Evolutionary conservation across 1,140 invertebrate species (phyloP).

Genomic region (Macrotrachela quadricornifera): DNA sequence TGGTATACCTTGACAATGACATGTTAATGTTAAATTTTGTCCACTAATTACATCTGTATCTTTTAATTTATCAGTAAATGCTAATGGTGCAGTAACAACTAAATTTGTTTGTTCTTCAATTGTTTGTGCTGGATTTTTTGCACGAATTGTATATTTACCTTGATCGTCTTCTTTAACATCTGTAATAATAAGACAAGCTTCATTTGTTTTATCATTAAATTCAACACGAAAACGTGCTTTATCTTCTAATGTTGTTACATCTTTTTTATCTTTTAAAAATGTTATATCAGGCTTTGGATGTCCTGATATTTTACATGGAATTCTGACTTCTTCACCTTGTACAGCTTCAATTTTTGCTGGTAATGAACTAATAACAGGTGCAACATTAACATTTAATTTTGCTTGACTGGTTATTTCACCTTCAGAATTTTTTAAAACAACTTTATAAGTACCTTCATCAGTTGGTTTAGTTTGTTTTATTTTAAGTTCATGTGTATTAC

Average conservation of each 20-base stretch:
- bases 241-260: not conserved
- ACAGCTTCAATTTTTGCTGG: no score
- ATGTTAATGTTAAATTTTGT: not conserved
- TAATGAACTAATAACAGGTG: no score
- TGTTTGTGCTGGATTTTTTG: slow-evolving; percentile 64
- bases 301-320: slow-evolving; percentile 54
- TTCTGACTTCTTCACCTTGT: slow-evolving; percentile 35
- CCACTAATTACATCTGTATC: not conserved
- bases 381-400: not conserved
- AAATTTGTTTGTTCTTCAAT: slow-evolving; percentile 25
- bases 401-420: slow-evolving; percentile 15
- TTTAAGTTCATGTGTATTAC: slow-evolving; percentile 69
- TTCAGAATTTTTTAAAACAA: slow-evolving; percentile 23
- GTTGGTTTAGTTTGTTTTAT: slow-evolving; percentile 59
- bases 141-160: slow-evolving; percentile 89
- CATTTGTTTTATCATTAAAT: not conserved
- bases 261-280: slow-evolving; percentile 6
- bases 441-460: slow-evolving; percentile 48
- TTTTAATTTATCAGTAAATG: not conserved
- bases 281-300: slow-evolving; percentile 41
- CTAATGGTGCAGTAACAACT: not conserved
- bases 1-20: slow-evolving; percentile 46
- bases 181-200: slow-evolving; percentile 48
- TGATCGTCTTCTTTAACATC: slow-evolving; percentile 56
- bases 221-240: not conserved